These are phyloP conservation scores for Aldabrachelys gigantea DNA, from an alignment of 2,113 vertebrate genomes.

Conservation along the genomic window DNA sequence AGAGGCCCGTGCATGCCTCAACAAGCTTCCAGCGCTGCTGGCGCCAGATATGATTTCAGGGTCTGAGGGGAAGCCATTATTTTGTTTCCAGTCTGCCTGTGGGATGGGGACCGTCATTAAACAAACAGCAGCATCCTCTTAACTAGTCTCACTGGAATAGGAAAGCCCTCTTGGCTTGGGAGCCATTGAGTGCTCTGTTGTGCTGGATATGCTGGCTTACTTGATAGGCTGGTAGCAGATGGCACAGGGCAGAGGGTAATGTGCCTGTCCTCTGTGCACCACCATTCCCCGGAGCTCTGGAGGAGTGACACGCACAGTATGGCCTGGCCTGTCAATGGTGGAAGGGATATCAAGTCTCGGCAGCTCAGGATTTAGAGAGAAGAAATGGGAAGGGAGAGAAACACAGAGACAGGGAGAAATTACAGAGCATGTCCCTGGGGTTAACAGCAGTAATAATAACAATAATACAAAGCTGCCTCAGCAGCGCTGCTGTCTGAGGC, in stretches of 20 bases:
- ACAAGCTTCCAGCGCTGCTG: not conserved
- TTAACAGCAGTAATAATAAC: accelerated
- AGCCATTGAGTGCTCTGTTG: not conserved
- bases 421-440: not conserved
- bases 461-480: accelerated
- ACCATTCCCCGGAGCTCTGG: not conserved
- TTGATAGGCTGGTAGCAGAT: conserved; percentile 59
- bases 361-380: not conserved
- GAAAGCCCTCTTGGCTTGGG: not conserved
- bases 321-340: not conserved
- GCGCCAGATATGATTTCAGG: not conserved
- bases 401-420: not conserved
- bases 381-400: not conserved
- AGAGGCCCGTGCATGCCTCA: not conserved
- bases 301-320: not conserved
- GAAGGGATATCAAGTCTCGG: conserved; percentile 39
- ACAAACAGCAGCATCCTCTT: not conserved
- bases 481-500: not conserved
- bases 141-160: not conserved
- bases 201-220: not conserved
- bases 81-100: not conserved
- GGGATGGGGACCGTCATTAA: not conserved
- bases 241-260: conserved; percentile 56
- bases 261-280: conserved; percentile 17
- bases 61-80: not conserved